These are phyloP conservation scores for Prochilodus magdalenae DNA, from an alignment of 2,113 vertebrate species.

Conservation along the genomic window DNA sequence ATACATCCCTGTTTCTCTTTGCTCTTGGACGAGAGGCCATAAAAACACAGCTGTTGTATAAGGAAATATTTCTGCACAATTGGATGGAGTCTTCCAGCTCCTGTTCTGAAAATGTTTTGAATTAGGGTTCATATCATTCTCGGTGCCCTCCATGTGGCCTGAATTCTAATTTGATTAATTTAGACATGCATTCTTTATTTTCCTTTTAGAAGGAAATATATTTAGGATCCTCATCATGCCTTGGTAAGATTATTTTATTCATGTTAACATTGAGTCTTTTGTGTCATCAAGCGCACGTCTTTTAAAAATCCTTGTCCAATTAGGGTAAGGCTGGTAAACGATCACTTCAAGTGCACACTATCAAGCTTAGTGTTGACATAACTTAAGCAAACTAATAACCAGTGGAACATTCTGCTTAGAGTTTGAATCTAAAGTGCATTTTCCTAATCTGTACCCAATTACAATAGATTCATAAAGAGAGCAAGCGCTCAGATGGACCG, in stretches of 20 bases:
- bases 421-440: constrained; percentile 30
- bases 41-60: constrained; percentile 54
- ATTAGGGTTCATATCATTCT: constrained; percentile 49
- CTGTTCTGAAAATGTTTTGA: constrained; percentile 43
- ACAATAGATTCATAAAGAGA: constrained; percentile 51
- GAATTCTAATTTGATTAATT: constrained; percentile 57
- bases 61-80: constrained; percentile 59
- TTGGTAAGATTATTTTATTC: constrained; percentile 46
- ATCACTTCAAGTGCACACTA: constrained; percentile 9
- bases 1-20: constrained; percentile 36
- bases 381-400: constrained; percentile 35
- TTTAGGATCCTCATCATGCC: constrained; percentile 45
- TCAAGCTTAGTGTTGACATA: constrained; percentile 14
- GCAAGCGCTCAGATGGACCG: constrained; percentile 24
- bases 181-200: constrained; percentile 20
- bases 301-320: constrained; percentile 19
- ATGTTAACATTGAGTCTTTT: constrained; percentile 40
- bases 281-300: not conserved
- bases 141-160: constrained; percentile 50
- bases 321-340: constrained; percentile 12
- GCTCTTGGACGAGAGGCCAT: constrained; percentile 36
- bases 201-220: constrained; percentile 22
- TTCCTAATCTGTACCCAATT: constrained; percentile 53
- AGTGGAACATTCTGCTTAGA: constrained; percentile 3
- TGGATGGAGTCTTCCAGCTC: constrained; percentile 52